Evolutionary conservation across 1,140 invertebrate genomes (phyloP), one percentile per base, ranked within the genome.

Genomic region (Globodera rostochiensis): DNA sequence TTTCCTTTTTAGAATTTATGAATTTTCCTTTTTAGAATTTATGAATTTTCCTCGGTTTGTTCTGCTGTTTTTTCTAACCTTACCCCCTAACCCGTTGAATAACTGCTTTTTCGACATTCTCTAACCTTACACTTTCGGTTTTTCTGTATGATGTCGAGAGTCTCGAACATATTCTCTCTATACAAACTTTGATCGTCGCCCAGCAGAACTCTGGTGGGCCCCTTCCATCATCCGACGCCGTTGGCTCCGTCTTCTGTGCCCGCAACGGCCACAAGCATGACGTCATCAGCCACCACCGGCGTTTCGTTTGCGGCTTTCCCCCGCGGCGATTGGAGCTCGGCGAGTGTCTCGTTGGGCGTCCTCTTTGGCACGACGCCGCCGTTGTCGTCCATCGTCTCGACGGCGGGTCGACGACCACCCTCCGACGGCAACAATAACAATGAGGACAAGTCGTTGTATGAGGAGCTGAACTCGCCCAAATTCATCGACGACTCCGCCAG

Each of bases 291-390:
- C 47, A 66, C 71, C 36, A 82, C 74, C 66, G 83, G 77, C 1
- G 75, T 87, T 19, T 85, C 84, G 9, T 67, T 87, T 5, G 84
- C 86, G 13, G 77, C 76, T 25, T 85, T 85, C 64, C 84, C 84
- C 13, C 86, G 80, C 73, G 83, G 83, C 45, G 49, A 49, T 36
- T 36, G 36, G 36, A 3, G 36, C 21, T 45, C 79, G 1, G 57
- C 57, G 5, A 15, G 57, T 19, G 57, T 78, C 15, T 45, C 79
- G 47, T 8, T 69, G 67, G 67, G 67, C 75, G 77, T 80, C 78
- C 79, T 81, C 4, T 83, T 83, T 25, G 74, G 78, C 21, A 70
- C n/a, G 4, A 66, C 64, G 19, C 86, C 85, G 46, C 67, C 81
- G 36, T 36, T 66, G 8, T 83, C 82, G 50, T 84, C 11, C 36